A percentile compares a stretch with the other conserved stretches of the same genome.
phyloP scores from a whole-genome alignment of 2,888 invertebrate genomes.

The Parnassius mnemosyne region DNA sequence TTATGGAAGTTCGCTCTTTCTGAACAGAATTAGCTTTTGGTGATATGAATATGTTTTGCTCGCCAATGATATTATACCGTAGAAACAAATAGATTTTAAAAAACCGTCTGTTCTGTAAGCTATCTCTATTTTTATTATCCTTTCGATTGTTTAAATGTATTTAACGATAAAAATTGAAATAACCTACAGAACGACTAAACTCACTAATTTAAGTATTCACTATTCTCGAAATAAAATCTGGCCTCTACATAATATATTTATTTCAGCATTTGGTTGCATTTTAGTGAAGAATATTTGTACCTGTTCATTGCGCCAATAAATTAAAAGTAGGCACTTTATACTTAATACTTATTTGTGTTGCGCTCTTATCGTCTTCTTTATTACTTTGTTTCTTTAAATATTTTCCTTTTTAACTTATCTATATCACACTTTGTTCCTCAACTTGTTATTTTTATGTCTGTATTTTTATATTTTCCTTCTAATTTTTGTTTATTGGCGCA shows the following conservation, averaged over 20 bases:
- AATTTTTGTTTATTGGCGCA: constrained; percentile 63
- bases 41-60: constrained; percentile 60
- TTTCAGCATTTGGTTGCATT: constrained; percentile 52
- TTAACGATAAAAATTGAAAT: constrained; percentile 50
- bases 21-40: constrained; percentile 59
- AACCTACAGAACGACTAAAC: constrained; percentile 48
- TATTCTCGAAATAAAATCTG: constrained; percentile 57
- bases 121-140: constrained; percentile 49
- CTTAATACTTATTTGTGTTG: not conserved
- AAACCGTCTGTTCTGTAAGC: constrained; percentile 49
- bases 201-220: constrained; percentile 50
- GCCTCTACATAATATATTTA: constrained; percentile 42
- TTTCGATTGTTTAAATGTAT: constrained; percentile 33
- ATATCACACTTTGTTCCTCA: constrained; percentile 12
- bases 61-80: constrained; percentile 58
- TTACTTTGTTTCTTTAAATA: constrained; percentile 25
- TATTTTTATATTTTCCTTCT: constrained; percentile 24
- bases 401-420: constrained; percentile 22
- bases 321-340: constrained; percentile 28
- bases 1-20: constrained; percentile 53
- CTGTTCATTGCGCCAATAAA: constrained; percentile 70
- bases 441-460: constrained; percentile 29
- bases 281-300: constrained; percentile 62
- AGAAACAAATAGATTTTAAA: constrained; percentile 56
- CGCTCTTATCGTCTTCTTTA: constrained; percentile 19